Conservation (phyloP, 2,113 vertebrate genomes). For the Theristicus caerulescens region DNA sequence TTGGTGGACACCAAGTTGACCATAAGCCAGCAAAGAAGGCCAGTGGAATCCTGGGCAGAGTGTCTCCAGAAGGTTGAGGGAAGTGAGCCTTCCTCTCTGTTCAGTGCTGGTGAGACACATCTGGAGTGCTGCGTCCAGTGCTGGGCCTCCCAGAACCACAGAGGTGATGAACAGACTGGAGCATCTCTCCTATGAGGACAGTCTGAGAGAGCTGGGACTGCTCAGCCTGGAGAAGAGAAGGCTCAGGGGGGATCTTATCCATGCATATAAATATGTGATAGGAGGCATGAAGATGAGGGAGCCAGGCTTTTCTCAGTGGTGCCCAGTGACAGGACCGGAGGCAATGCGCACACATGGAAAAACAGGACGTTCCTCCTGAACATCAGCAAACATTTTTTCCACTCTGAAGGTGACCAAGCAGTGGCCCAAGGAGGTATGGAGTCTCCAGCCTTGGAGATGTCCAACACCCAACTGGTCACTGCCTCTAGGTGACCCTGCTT, state of each 20-base stretch:
- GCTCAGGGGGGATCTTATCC: background rate
- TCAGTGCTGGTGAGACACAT: background rate
- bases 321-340: background rate
- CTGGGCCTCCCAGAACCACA: background rate
- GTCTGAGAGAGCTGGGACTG: background rate
- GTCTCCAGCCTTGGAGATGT: background rate
- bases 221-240: background rate
- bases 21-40: background rate
- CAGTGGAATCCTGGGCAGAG: background rate
- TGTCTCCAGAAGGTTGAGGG: background rate
- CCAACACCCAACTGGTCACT: background rate
- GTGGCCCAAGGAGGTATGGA: background rate
- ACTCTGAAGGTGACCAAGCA: background rate
- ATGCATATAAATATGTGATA: background rate
- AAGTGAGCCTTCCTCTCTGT: background rate
- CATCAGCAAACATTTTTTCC: background rate
- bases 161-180: background rate
- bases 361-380: background rate
- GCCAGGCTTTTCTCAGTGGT: background rate
- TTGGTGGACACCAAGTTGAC: background rate
- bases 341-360: background rate
- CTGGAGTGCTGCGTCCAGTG: background rate
- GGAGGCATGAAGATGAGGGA: background rate
- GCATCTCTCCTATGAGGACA: background rate
- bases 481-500: background rate